Evolutionary conservation across 2,888 invertebrate species (phyloP), one percentile per base, ranked within the genome.

Genomic region (Hemicrepidius hirtus): DNA sequence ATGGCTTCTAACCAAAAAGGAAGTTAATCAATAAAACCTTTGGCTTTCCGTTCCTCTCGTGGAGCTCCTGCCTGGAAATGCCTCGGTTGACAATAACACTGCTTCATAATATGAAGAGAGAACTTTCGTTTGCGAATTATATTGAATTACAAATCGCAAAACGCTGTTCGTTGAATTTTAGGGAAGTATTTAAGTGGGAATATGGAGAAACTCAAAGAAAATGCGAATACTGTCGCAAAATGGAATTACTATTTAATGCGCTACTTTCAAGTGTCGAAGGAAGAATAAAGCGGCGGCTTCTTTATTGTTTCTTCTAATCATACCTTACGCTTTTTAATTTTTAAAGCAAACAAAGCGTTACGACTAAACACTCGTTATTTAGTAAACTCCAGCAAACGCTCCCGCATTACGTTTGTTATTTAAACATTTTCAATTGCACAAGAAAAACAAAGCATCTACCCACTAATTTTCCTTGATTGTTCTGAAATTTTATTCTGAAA

Each of bases 11-110:
- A 81, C 80, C 81, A 78, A 81, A 70, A 82, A 80, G 81, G 81
- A 82, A 81, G 81, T 82, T 82, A 83, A 83, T 84, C 84, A 83
- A 84, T 84, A 84, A 82, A 83, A 83, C 82, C 83, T 83, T 82
- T 82, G 81, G 80, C 79, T 82, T 82, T 77, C 79, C 81, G 79
- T 78, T 82, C 80, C 80, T 78, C 80, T 78, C 77, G 75, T 73
- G 75, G 78, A 76, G 73, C 67, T 68, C 73, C 69, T 69, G 37
- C 35, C 57, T 35, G 16, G 35, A 32, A 57, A 35, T 20, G 20
- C 65, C 73, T 74, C 71, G 65, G 74, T 77, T 77, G 78, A 78
- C 78, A 79, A 78, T 80, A 78, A 80, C 76, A 77, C 66, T 69
- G 78, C 79, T 77, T 76, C 74, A 80, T 81, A 80, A 81, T 80